Base-by-base conservation (phyloP, 2,888 invertebrate genomes). In the Acleris literana region DNA sequence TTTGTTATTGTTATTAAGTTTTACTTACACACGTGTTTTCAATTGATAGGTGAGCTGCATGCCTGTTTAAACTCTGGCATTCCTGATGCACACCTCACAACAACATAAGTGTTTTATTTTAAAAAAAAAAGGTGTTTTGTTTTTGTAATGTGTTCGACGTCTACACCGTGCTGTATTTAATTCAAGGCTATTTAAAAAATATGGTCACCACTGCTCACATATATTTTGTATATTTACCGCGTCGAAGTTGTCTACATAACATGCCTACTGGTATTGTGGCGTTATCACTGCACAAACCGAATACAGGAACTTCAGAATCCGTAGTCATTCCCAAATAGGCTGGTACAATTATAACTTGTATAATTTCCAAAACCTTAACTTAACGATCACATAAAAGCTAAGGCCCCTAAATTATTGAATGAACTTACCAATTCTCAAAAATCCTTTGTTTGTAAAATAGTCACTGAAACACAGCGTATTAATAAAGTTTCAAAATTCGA, bases 381-480 rank as follows among this genome's bases (percentile, higher is more conserved):
- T 3, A n/a, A 11, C n/a, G 22, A 57, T 17, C 20, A 7, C 2
- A 25, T 16, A 17, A 5, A 4, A 13, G 6, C 11, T 44, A 43
- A 13, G 11, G 25, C n/a, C 25, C 9, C 46, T 52, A 25, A 52
- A 2, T 25, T 54, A 18, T 33, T 22, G 20, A 22, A 53, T 59
- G 0, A 29, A 65, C 57, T 74, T 68, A 71, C 69, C 72, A 59
- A 48, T 53, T 52, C 25, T 48, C 63, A 67, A 61, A 43, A 61
- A 63, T 63, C 53, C 67, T 49, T 63, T 65, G 46, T 57, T n/a
- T 56, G 11, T 52, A 46, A 44, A 57, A 57, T 51, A 18, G 51
- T 57, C 70, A 69, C 64, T 60, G 55, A 68, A 69, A 67, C 72
- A 73, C 73, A 71, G 67, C 70, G 56, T 70, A 71, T 70, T 69